Base-by-base conservation (phyloP, 2,797 vertebrate genomes). In the Esox masquinongy region DNA sequence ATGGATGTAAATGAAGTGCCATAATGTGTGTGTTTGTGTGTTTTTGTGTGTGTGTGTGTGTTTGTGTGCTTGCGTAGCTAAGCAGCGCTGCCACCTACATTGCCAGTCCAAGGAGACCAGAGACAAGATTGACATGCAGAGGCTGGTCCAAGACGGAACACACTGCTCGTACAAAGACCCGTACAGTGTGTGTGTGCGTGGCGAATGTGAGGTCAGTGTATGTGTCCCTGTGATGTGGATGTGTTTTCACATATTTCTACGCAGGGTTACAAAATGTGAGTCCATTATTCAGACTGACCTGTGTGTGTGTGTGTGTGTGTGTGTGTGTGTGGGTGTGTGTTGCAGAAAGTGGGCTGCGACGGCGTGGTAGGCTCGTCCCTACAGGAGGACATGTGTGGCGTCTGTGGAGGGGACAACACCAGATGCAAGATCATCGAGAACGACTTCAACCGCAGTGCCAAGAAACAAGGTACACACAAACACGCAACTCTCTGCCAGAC, bases 121-220 rank as follows among this genome's bases (percentile, higher is more conserved):
- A 22, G 95, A 96, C 9, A 93, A 96, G 79, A 95, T 97, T 39
- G 95, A 95, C 80, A 97, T 97, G 95, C 94, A 97, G 77, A 94
- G 93, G 70, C 92, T 94, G 91, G 96, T 96, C 0, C 95, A 96
- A 0, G 96, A 98, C 0, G 98, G 98, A 76, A 99, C 96, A 0
- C 97, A 93, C 85, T 99, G 98, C 89, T 99, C 98, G 29, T 99
- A 99, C 91, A 99, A 97, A 88, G 97, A 99, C 0, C 91, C 94
- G 16, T 94, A 98, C 92, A 98, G 96, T 78, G 92, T 99, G 88
- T 99, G 98, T 0, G 96, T 98, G 86, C 91, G 94, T 0, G 98
- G 97, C 0, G 95, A 97, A 79, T 99, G 98, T 85, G 93, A 95
- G 93, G 98, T 99, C 80, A 95, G 96, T 85, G 49, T 66, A 15